A percentile compares a stretch with the other conserved stretches of the same genome.
These are phyloP conservation scores for Ceratoteleas bidentatus DNA, from an alignment of 1,140 invertebrate species.

Conservation along the genomic window DNA sequence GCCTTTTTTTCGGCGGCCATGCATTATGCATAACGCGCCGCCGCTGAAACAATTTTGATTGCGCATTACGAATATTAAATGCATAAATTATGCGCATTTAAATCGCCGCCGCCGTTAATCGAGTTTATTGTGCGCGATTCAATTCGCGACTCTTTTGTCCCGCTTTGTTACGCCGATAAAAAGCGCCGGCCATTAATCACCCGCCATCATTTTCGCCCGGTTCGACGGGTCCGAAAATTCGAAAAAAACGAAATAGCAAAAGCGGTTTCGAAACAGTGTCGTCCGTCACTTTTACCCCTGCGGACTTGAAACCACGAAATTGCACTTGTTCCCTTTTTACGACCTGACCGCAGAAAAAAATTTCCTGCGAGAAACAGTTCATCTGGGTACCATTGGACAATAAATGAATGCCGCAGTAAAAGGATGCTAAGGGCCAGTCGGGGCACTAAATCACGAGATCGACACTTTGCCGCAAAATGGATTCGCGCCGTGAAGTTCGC, in stretches of 20 bases:
- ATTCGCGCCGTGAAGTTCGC: no score
- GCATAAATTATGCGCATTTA: conserved; percentile 9
- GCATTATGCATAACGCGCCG: conserved; percentile 1
- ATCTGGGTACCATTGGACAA: conserved; percentile 35
- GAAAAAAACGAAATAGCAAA: no score
- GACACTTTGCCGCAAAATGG: no score
- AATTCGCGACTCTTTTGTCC: not conserved
- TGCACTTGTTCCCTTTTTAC: conserved; percentile 11
- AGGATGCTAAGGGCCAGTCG: conserved; percentile 31
- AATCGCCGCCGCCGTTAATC: not conserved
- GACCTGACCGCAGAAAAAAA: conserved; percentile 21
- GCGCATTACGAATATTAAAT: conserved; percentile 29
- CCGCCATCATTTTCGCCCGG: no score
- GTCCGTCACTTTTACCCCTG: not conserved
- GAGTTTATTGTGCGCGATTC: conserved; percentile 2
- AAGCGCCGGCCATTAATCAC: no score
- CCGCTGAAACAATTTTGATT: conserved; percentile 38
- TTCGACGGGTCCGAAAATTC: no score
- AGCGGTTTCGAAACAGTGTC: not conserved
- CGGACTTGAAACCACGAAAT: conserved; percentile 5
- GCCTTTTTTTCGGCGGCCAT: conserved; percentile 8
- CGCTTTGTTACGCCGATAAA: no score
- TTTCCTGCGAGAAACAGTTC: conserved; percentile 31
- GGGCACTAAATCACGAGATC: conserved; percentile 42
- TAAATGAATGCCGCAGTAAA: conserved; percentile 53